These are phyloP conservation scores for Sigmodon hispidus DNA, from an alignment of 2,113 vertebrate species.

Conservation along the genomic window DNA sequence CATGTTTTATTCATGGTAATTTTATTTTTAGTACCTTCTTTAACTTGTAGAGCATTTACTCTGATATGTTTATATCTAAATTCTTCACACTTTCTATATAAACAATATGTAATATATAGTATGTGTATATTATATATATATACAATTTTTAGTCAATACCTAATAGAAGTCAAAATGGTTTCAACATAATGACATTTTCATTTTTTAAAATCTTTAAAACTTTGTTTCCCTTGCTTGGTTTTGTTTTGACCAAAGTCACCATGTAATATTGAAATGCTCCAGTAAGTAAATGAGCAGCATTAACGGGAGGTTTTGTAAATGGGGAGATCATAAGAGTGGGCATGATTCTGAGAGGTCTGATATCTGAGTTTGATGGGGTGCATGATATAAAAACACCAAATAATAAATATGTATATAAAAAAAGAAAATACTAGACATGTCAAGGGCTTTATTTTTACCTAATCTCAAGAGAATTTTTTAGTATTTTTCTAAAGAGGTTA, in stretches of 20 bases:
- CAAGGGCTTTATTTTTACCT: neutral
- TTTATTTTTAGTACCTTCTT: neutral
- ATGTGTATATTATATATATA: neutral
- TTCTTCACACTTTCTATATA: neutral
- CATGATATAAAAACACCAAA: too few relatives aligned
- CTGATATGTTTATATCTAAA: neutral
- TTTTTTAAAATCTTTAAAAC: neutral
- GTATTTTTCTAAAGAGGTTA: neutral
- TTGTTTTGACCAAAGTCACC: neutral
- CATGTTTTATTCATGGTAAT: neutral
- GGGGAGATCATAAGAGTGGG: too few relatives aligned
- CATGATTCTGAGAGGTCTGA: too few relatives aligned
- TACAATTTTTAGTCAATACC: neutral
- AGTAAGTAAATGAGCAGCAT: too few relatives aligned
- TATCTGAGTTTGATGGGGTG: too few relatives aligned
- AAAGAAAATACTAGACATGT: neutral
- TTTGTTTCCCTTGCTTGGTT: neutral
- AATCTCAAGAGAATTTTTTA: neutral
- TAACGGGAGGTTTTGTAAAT: too few relatives aligned
- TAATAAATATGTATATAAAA: too few relatives aligned
- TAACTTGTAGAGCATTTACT: neutral
- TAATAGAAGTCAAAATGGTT: neutral
- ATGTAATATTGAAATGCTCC: neutral
- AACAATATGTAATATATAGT: too few relatives aligned
- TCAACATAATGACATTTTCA: neutral